phyloP scores from a whole-genome alignment of 2,888 invertebrate species.

The Philhelius pedissequus region DNA sequence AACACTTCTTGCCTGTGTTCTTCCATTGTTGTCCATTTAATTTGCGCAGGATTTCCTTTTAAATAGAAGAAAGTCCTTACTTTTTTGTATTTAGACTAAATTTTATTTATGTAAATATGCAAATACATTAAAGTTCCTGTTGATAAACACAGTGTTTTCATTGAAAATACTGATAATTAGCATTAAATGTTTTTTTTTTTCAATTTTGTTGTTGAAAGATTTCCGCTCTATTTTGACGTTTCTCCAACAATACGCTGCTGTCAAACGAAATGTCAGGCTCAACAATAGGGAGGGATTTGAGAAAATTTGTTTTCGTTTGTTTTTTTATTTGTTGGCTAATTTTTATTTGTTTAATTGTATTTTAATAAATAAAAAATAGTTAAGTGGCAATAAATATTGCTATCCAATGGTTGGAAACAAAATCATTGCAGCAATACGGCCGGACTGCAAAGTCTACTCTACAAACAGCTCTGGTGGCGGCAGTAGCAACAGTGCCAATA shows the following conservation, averaged over 20 bases:
- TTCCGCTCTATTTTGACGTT: conserved; percentile 57
- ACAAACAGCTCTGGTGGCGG: conserved; percentile 61
- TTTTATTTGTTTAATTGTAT: conserved; percentile 38
- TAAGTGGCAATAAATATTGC: not conserved
- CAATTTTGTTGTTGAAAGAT: conserved; percentile 24
- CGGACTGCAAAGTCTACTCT: conserved; percentile 74
- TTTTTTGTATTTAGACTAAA: not conserved
- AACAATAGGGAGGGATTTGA: not conserved
- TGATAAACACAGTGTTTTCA: not conserved
- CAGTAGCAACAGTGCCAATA: not conserved
- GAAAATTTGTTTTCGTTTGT: conserved; percentile 58
- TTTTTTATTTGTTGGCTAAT: conserved; percentile 58
- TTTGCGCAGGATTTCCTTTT: conserved; percentile 38
- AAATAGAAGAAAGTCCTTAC: not conserved
- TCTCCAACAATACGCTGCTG: conserved; percentile 3
- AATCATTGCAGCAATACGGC: conserved; percentile 75
- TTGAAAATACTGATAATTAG: not conserved
- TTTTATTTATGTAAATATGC: not conserved
- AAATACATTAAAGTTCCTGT: not conserved
- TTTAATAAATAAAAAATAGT: not conserved
- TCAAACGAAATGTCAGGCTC: conserved; percentile 53
- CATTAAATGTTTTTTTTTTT: not conserved
- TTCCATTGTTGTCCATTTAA: conserved; percentile 60
- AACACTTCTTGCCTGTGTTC: conserved; percentile 51
- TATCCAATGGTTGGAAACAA: conserved; percentile 71